Conservation (phyloP, 2,888 invertebrate genomes). For the Sinohyriopsis cumingii region DNA sequence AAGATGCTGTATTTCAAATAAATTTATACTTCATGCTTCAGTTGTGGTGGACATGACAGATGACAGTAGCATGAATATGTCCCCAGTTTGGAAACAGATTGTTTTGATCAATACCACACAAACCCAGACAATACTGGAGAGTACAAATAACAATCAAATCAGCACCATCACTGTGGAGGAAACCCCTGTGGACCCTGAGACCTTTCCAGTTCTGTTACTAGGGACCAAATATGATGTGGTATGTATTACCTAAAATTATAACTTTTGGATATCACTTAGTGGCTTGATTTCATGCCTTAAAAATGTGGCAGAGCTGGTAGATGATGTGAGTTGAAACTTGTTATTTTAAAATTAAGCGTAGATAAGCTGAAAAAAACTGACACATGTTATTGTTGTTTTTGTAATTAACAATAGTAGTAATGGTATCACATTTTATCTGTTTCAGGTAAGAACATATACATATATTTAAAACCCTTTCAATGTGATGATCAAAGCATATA, state of each 20-base stretch:
- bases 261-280: background rate
- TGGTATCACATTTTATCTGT: no score
- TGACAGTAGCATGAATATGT: conserved; percentile 54
- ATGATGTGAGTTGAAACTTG: no score
- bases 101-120: conserved; percentile 54
- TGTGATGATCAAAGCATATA: no score
- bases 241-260: conserved; percentile 20
- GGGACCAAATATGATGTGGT: conserved; percentile 67
- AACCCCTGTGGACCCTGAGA: conserved; percentile 41
- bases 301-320: no score
- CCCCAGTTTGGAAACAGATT: conserved; percentile 60
- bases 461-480: no score
- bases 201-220: conserved; percentile 59
- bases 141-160: conserved; percentile 24
- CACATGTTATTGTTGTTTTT: no score
- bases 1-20: no score
- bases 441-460: no score
- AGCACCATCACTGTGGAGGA: conserved; percentile 31
- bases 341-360: no score
- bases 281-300: no score
- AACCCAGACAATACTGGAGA: conserved; percentile 30
- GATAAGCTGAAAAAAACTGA: no score
- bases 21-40: conserved; percentile 21
- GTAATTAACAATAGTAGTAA: no score
- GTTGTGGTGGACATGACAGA: conserved; percentile 65